A percentile compares a stretch with the other conserved stretches of the same genome.
These are phyloP conservation scores for Platysteira castanea DNA, from an alignment of 2,113 vertebrate genomes.

Conservation along the genomic window DNA sequence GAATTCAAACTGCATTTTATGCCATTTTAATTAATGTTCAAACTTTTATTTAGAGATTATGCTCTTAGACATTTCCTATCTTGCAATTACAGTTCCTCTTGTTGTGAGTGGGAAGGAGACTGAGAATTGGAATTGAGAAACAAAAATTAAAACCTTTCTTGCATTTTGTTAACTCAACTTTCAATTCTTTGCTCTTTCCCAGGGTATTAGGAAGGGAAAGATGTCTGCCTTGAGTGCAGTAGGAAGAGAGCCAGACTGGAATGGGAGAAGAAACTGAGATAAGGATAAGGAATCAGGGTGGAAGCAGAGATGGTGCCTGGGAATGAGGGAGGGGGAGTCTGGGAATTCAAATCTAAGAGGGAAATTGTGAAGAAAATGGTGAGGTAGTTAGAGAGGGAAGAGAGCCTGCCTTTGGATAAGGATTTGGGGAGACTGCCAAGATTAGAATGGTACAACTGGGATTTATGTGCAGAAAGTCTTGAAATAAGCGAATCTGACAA, in stretches of 20 bases:
- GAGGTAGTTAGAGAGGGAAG: not conserved
- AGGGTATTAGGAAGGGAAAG: not conserved
- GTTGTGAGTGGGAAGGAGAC: not conserved
- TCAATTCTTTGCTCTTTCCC: not conserved
- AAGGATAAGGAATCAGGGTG: not conserved
- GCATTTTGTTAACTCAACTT: not conserved
- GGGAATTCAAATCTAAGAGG: not conserved
- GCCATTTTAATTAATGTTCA: not conserved
- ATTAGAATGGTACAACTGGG: not conserved
- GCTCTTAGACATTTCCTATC: not conserved
- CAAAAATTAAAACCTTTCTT: not conserved
- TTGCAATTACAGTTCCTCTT: not conserved
- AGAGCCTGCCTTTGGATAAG: not conserved
- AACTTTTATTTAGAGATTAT: not conserved
- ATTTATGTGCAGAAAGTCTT: not conserved
- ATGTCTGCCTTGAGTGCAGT: not conserved
- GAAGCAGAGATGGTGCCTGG: not conserved
- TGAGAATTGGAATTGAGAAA: not conserved
- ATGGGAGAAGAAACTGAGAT: not conserved
- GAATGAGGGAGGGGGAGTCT: not conserved
- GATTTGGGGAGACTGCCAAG: not conserved
- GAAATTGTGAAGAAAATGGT: not conserved
- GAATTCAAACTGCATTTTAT: not conserved
- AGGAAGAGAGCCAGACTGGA: not conserved
- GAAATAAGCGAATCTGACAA: not conserved